Evolutionary conservation across 2,888 invertebrate genomes (phyloP).

Genomic region (Dorcus parallelipipedus): DNA sequence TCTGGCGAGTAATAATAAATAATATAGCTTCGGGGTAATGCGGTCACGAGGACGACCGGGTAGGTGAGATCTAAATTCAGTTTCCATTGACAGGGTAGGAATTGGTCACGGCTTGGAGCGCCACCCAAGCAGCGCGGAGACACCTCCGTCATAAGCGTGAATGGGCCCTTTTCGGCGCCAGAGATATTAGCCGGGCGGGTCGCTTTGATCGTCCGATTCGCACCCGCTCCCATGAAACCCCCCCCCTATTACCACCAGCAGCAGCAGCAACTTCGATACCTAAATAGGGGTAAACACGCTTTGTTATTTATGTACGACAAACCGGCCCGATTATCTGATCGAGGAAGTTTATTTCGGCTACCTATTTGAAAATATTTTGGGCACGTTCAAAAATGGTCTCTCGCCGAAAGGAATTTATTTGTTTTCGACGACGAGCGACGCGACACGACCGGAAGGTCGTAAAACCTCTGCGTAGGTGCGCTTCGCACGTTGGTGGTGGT

Average conservation of each 20-base stretch:
- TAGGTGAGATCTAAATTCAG: conserved; percentile 15
- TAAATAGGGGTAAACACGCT: not conserved
- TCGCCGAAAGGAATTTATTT: no score
- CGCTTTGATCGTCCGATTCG: conserved; percentile 38
- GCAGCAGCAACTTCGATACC: not conserved
- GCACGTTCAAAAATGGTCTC: no score
- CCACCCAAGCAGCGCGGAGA: conserved; percentile 42
- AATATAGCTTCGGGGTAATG: not conserved
- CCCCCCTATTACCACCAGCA: not conserved
- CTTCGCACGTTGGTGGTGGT: not conserved
- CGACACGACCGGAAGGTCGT: not conserved
- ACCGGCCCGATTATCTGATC: not conserved
- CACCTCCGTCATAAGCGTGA: conserved; percentile 42
- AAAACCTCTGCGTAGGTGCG: not conserved
- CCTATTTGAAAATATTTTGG: no score
- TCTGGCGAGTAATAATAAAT: no score
- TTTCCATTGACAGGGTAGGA: conserved; percentile 14
- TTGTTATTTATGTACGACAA: not conserved
- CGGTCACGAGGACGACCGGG: not conserved
- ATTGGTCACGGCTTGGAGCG: conserved; percentile 32
- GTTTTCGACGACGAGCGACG: no score
- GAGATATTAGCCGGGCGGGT: conserved; percentile 39
- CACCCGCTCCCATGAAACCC: conserved; percentile 33
- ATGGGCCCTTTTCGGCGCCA: conserved; percentile 43
- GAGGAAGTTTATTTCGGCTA: not conserved